Evolutionary conservation across 1,140 invertebrate species (phyloP), one percentile per base, ranked within the genome.

Genomic region (Eumaeus atala): DNA sequence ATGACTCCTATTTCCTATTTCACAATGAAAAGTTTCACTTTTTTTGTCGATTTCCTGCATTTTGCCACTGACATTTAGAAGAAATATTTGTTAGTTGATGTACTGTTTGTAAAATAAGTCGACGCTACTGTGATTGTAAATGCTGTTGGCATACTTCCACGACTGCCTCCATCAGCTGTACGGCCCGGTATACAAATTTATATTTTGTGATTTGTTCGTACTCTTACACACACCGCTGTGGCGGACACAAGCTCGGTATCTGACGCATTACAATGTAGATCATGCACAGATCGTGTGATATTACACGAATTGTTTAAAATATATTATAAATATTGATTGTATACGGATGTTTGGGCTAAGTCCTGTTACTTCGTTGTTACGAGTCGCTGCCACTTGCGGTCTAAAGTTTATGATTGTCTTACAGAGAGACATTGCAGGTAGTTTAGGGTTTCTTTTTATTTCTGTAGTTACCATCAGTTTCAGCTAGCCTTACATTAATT

Each of bases 401-500:
- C 54, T 63, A 56, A 61, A 56, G 37, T 61, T 59, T 61, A 28
- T 6, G 21, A 28, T 6, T 28, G 21, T 28, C 2, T 6, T 42
- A 61, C 54, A 61, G 79, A 84, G 78, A 82, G 82, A 84, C 78
- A 81, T 82, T 76, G 74, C 72, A 72, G 66, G 55, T 84, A 77
- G 65, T 62, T 64, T 75, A 77, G 70, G 64, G 48, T 73, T 80
- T 80, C 44, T 70, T 65, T 77, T 77, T 16, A 16, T 77, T 81
- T 84, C 83, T 79, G 77, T 79, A 83, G 83, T 86, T 86, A 86
- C 83, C 83, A 86, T 74, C 77, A 86, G 79, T 86, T 84, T 86
- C 79, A 73, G 83, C 80, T 86, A 84, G 83, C 72, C 74, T 84
- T 81, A 74, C 70, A 74, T 66, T 79, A 73, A 77, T 62, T 47